phyloP scores from a whole-genome alignment of 2,113 vertebrate species.

The Mohoua ochrocephala region DNA sequence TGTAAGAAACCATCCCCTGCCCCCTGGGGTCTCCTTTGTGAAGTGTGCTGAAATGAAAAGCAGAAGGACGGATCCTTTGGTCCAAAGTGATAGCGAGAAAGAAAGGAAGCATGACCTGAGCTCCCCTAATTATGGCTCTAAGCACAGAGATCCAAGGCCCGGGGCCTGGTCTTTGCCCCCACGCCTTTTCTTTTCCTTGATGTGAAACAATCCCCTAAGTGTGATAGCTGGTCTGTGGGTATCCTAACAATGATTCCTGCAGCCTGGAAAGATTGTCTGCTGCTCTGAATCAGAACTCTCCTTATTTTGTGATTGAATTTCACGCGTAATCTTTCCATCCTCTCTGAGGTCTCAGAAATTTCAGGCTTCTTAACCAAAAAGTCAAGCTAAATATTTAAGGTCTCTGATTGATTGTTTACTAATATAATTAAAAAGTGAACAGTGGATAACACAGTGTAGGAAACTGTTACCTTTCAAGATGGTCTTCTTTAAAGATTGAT shows the following conservation, averaged over 20 bases:
- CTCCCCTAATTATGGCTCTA: slow-evolving; percentile 22
- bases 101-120: slow-evolving; percentile 35
- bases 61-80: slow-evolving; percentile 48
- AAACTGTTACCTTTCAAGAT: background rate
- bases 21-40: slow-evolving; percentile 45
- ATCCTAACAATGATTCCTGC: background rate
- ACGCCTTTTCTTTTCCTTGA: background rate
- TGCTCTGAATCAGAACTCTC: background rate
- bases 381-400: background rate
- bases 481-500: background rate
- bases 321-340: background rate
- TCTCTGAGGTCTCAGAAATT: background rate
- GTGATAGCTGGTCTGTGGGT: background rate
- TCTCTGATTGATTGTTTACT: background rate
- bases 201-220: background rate
- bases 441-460: background rate
- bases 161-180: background rate
- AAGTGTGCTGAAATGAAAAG: slow-evolving; percentile 41
- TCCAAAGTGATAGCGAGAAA: slow-evolving; percentile 14
- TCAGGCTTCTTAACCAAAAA: background rate
- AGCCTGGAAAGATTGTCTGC: background rate
- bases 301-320: background rate
- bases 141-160: background rate
- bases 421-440: background rate
- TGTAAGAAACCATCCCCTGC: slow-evolving; percentile 12